Base-by-base conservation (phyloP, 2,888 invertebrate genomes). In the Plutella xylostella region DNA sequence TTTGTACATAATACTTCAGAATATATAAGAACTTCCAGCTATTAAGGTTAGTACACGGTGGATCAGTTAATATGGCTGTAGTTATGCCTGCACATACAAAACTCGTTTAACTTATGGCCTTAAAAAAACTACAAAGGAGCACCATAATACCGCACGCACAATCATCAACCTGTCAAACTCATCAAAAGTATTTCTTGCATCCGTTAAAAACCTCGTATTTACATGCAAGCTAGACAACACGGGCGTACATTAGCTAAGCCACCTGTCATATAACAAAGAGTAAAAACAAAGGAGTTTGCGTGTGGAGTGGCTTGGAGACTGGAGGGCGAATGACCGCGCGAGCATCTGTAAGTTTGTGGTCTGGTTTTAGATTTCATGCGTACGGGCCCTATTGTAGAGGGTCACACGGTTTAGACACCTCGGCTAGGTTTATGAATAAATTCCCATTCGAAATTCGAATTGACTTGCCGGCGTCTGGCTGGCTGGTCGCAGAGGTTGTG, bases 321-420 rank as follows among this genome's bases (percentile, higher is more conserved):
- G 54, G 53, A 38, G 65, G 73, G 71, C 67, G 74, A 72, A 71
- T 56, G 74, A 55, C 74, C 73, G 59, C 57, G 51, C 51, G 48
- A 61, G 62, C 75, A 74, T 73, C 71, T 73, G 70, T 52, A 52
- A 50, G 46, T 58, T 50, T 65, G 70, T 66, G 72, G 74, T 65
- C 60, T 58, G 63, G 62, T 63, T 51, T 78, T 69, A 51, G 54
- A 60, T 78, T 76, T 63, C 78, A 67, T 58, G 58, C 58, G 58
- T 55, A 25, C 11, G 25, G 9, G 14, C 22, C 2, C 58, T 59
- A 56, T 55, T 57, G 55, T 61, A 61, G 55, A 53, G 49, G 47
- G 47, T 55, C 48, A 46, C 46, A 52, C 57, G 61, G 61, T 65
- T 72, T 22, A 25, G 14, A 39, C 39, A 11, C 73, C 67, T 28